Conservation (phyloP, 2,797 vertebrate species). For the Erpetoichthys calabaricus region DNA sequence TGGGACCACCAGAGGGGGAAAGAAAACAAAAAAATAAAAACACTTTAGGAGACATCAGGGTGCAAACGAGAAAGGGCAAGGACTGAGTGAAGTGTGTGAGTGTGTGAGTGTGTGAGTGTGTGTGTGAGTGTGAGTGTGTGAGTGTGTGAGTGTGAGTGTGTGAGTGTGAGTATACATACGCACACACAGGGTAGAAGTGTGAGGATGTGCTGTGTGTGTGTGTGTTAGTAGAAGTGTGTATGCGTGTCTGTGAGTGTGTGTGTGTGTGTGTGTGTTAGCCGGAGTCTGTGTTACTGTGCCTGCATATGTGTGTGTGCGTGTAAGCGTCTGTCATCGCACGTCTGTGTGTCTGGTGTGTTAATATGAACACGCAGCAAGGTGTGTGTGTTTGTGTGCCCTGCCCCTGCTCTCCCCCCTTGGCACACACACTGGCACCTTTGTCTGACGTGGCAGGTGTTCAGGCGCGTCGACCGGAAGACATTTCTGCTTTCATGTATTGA, state of each 20-base stretch:
- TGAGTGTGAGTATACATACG: no score
- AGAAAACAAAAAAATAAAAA: background rate
- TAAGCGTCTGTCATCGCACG: no score
- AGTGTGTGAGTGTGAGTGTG: background rate
- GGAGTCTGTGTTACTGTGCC: no score
- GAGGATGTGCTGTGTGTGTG: background rate
- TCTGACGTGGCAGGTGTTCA: no score
- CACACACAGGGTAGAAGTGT: background rate
- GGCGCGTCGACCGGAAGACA: no score
- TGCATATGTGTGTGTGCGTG: background rate
- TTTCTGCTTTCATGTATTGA: no score
- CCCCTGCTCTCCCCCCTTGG: no score
- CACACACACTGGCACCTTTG: no score
- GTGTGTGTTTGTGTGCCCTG: no score
- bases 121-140: constrained; percentile 2
- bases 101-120: background rate
- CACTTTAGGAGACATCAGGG: background rate
- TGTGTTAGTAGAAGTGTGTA: background rate
- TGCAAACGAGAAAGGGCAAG: background rate
- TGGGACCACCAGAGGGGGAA: background rate
- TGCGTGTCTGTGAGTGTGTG: background rate
- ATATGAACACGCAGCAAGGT: no score
- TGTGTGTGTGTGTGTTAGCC: constrained; percentile 1
- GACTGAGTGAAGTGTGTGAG: background rate
- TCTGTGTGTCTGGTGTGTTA: no score